Percentiles rank a stretch among this genome's conserved stretches.
Conservation (phyloP, 2,113 vertebrate genomes). For the Epinephelus cyanopodus region DNA sequence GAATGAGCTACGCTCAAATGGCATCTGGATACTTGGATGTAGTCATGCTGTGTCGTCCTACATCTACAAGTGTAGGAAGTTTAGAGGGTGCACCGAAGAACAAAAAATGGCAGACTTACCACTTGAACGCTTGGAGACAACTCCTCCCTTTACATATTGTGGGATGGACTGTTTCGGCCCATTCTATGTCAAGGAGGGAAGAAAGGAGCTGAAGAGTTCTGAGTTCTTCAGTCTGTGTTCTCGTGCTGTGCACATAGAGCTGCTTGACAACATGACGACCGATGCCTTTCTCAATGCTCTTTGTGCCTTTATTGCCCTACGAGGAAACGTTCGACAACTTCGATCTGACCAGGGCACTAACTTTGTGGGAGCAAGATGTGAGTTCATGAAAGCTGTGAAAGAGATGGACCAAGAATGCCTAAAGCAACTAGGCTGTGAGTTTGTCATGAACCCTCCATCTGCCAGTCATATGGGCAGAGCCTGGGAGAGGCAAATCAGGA, state of each 20-base stretch:
- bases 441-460: not conserved
- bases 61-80: not conserved
- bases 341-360: no score
- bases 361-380: no score
- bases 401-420: not conserved
- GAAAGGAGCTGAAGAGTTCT: not conserved
- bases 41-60: not conserved
- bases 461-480: not conserved
- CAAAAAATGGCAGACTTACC: not conserved
- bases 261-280: not conserved
- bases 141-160: not conserved
- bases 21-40: not conserved
- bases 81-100: not conserved
- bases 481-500: conserved; percentile 1
- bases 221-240: not conserved
- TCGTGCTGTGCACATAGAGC: not conserved
- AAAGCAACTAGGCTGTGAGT: not conserved
- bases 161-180: not conserved
- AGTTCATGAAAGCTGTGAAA: not conserved
- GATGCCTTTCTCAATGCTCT: not conserved
- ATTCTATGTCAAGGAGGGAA: not conserved
- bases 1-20: not conserved
- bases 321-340: no score
- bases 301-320: no score
- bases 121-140: not conserved